Conservation (phyloP, 2,888 invertebrate genomes). For the Iphiclides podalirius region DNA sequence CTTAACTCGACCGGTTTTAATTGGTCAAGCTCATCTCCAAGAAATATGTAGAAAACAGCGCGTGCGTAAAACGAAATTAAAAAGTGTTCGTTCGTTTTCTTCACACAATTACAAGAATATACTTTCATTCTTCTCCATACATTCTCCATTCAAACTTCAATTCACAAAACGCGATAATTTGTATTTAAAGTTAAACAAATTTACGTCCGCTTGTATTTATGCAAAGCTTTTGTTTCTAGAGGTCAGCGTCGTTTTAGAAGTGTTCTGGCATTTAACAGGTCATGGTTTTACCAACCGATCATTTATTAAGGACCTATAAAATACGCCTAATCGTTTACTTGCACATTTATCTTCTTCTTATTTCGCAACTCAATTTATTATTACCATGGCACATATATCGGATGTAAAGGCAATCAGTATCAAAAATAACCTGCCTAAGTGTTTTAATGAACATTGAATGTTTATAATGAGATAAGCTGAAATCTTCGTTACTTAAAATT, state of each 20-base stretch:
- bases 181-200: too few species aligned
- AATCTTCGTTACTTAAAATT: too few species aligned
- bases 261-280: slow-evolving; percentile 15
- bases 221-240: slow-evolving; percentile 1
- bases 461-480: too few species aligned
- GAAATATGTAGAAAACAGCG: neutral
- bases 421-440: too few species aligned
- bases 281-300: slow-evolving; percentile 7
- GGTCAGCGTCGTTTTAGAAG: slow-evolving; percentile 1
- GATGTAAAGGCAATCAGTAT: neutral
- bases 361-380: neutral
- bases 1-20: slow-evolving; percentile 19
- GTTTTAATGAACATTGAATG: too few species aligned
- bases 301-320: slow-evolving; percentile 7
- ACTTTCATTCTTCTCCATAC: too few species aligned
- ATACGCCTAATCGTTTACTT: neutral
- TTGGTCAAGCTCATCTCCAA: neutral
- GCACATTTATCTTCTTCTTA: neutral
- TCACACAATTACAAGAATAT: too few species aligned
- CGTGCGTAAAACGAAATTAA: neutral
- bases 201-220: too few species aligned
- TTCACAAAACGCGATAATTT: too few species aligned
- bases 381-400: neutral
- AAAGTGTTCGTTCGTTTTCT: too few species aligned
- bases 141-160: too few species aligned